phyloP scores from a whole-genome alignment of 2,888 invertebrate species.

The Drosophila kambysellisi region DNA sequence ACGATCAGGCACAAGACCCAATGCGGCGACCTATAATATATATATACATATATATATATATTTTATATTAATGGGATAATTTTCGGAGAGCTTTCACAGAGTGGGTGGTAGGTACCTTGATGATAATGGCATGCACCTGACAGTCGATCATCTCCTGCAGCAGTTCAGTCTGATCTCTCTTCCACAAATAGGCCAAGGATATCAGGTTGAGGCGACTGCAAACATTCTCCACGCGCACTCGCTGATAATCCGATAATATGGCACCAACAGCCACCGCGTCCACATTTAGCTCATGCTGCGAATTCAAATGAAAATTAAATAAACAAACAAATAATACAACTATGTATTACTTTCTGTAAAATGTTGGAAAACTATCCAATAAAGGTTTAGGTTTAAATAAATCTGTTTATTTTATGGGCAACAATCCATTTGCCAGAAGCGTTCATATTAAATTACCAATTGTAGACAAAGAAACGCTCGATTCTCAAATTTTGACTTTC shows the following conservation, averaged over 20 bases:
- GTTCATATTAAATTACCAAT: neutral
- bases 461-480: neutral
- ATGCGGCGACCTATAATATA: slow-evolving; percentile 88
- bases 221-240: slow-evolving; percentile 98
- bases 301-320: neutral
- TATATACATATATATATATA: no score
- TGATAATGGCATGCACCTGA: slow-evolving; percentile 96
- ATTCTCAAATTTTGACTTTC: neutral
- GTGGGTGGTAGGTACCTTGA: slow-evolving; percentile 92
- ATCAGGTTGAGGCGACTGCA: slow-evolving; percentile 95
- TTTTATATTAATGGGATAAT: no score
- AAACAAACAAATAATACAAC: neutral
- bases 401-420: neutral
- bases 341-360: neutral
- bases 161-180: slow-evolving; percentile 96
- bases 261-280: slow-evolving; percentile 99
- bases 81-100: no score
- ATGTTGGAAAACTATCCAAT: neutral
- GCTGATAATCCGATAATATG: slow-evolving; percentile 99
- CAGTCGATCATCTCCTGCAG: slow-evolving; percentile 98
- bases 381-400: no score
- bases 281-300: slow-evolving; percentile 88
- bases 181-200: slow-evolving; percentile 97
- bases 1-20: slow-evolving; percentile 93
- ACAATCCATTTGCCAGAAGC: neutral